Evolutionary conservation across 2,888 invertebrate genomes (phyloP), one percentile per base, ranked within the genome.

Genomic region (Lasioglossum morio): DNA sequence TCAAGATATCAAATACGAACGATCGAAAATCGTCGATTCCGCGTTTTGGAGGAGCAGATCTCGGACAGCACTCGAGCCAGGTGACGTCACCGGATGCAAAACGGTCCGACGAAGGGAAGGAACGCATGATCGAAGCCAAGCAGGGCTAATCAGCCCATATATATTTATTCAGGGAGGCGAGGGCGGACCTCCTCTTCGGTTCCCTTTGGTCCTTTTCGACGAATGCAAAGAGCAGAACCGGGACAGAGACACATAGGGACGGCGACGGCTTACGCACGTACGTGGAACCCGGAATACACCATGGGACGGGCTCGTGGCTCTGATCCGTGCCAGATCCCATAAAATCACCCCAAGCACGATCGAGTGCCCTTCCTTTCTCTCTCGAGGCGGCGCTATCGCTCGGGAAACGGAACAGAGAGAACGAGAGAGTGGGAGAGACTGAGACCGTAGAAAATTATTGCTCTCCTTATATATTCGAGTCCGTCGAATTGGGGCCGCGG

Each of bases 381-480:
- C 30, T 30, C 77, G 87, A 81, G 86, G 75, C 79, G 78, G 77
- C 72, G 60, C 75, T 76, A 89, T 89, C 84, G 84, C 76, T 76
- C 86, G 84, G 84, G 75, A 79, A 72, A 85, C 72, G 8, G 75
- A 69, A 76, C 74, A 48, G 57, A 82, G 78, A 53, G 79, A 78
- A 70, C 77, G 76, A 79, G 8, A 10, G 10, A 8, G 53, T 2
- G 10, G 3, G 53, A n/a, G 53, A 53, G 53, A n/a, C 3, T 10
- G 77, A 81, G 77, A 72, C 89, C 89, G 89, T 85, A 92, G 90
- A 92, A 94, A 94, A 94, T 94, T 94, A 94, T 94, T 94, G 93
- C 94, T 94, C 93, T 93, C 90, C 93, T 95, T 94, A 94, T 94
- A 94, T 90, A 94, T 94, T 94, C 94, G 57, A 57, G 93, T 93